These are phyloP conservation scores for Oscheius myriophilus DNA, from an alignment of 2,888 invertebrate species.

Conservation along the genomic window DNA sequence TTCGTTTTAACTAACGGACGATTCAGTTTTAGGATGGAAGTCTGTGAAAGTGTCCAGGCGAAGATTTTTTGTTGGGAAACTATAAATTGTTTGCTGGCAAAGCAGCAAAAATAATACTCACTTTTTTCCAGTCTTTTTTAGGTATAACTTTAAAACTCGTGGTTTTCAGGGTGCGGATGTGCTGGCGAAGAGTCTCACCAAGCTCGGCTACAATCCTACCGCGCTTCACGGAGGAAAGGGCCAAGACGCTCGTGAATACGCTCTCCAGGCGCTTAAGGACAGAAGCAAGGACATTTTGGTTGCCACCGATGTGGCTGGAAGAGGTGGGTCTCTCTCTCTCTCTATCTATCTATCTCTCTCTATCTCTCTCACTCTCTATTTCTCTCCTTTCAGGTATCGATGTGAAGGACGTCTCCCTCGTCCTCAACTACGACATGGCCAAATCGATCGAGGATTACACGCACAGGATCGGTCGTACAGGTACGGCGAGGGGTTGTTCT, in stretches of 20 bases:
- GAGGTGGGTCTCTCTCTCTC: conserved; percentile 73
- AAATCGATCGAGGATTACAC: conserved; percentile 89
- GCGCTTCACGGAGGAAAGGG: conserved; percentile 99
- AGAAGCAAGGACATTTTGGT: conserved; percentile 97
- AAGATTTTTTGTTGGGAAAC: too few species aligned
- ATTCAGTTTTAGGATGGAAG: too few species aligned
- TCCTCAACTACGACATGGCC: conserved; percentile 99
- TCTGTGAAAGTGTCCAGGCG: too few species aligned
- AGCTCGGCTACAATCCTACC: conserved; percentile 93
- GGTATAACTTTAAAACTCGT: neutral
- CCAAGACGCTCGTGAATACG: conserved; percentile 80
- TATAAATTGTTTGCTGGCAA: too few species aligned
- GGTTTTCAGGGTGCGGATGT: conserved; percentile 85
- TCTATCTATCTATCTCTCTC: neutral
- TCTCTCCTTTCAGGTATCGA: conserved; percentile 84
- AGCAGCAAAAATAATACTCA: too few species aligned
- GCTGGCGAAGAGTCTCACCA: conserved; percentile 93
- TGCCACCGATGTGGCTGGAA: conserved; percentile 98
- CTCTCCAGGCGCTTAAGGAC: conserved; percentile 91
- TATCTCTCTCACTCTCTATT: neutral
- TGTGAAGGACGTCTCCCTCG: conserved; percentile 97
- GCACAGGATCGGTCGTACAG: conserved; percentile 95
- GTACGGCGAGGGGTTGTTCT: conserved; percentile 72
- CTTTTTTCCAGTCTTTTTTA: too few species aligned
- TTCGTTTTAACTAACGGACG: too few species aligned